Evolutionary conservation across 1,140 invertebrate species (phyloP).

Genomic region (Arion vulgaris): DNA sequence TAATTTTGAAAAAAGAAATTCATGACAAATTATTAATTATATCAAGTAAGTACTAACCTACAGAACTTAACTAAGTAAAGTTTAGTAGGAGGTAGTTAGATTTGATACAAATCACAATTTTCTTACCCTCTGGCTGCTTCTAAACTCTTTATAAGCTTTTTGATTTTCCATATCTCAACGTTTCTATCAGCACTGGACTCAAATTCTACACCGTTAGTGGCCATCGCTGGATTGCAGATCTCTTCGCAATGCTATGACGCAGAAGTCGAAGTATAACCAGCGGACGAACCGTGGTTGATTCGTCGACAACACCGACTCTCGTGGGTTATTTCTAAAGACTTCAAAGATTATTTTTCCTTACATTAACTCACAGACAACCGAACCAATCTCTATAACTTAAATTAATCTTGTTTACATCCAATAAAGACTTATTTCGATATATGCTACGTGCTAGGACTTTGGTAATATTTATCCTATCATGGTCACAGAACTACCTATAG

Average conservation of each 20-base stretch:
- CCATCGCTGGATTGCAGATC: constrained; percentile 46
- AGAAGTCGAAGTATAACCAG: background rate
- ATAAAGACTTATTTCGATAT: background rate
- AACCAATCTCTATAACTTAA: background rate
- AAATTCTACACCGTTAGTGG: constrained; percentile 63
- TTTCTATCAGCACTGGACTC: constrained; percentile 87
- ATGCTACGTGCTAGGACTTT: background rate
- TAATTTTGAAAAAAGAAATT: too few species aligned
- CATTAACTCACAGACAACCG: background rate
- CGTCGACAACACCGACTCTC: background rate
- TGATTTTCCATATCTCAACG: constrained; percentile 99
- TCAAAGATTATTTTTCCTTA: background rate
- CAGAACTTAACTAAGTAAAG: too few species aligned
- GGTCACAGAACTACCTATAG: background rate
- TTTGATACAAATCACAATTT: too few species aligned
- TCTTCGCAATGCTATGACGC: background rate
- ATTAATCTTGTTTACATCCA: background rate
- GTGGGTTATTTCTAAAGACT: background rate
- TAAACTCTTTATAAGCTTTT: constrained; percentile 99
- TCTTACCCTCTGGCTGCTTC: constrained; percentile 98
- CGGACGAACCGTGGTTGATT: background rate
- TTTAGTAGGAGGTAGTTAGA: too few species aligned
- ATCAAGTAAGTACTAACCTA: too few species aligned
- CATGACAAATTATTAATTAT: too few species aligned
- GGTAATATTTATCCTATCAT: background rate